Percentiles rank a stretch among this genome's conserved stretches.
These are phyloP conservation scores for Anseranas semipalmata DNA, from an alignment of 2,113 vertebrate species.

Conservation along the genomic window DNA sequence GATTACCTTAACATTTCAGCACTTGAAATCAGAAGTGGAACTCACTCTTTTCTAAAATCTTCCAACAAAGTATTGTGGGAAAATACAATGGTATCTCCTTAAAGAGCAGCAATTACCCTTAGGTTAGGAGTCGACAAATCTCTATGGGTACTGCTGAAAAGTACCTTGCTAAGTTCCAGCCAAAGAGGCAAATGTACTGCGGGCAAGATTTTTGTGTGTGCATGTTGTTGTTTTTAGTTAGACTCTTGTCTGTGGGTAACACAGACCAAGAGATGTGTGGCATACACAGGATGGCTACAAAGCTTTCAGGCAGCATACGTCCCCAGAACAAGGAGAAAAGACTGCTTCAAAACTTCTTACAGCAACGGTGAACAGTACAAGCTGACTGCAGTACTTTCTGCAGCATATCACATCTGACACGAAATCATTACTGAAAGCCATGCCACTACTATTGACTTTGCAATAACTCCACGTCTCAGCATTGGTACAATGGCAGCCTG, in stretches of 20 bases:
- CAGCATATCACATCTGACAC: background rate
- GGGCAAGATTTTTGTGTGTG: background rate
- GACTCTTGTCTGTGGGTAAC: background rate
- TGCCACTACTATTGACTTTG: slow-evolving; percentile 35
- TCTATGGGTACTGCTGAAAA: background rate
- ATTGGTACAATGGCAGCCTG: background rate
- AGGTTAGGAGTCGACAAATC: background rate
- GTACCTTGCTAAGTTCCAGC: background rate
- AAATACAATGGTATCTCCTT: background rate
- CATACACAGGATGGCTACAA: background rate
- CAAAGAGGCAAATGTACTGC: rapidly evolving
- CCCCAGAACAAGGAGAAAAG: background rate
- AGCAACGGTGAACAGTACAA: background rate
- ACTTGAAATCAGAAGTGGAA: background rate
- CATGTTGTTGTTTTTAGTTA: no score
- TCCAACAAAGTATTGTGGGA: background rate
- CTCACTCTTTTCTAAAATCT: background rate
- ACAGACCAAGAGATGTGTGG: rapidly evolving
- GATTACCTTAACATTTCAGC: background rate
- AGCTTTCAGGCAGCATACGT: background rate
- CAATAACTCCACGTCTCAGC: slow-evolving; percentile 39
- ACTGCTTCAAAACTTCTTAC: background rate
- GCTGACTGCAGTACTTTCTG: slow-evolving; percentile 13
- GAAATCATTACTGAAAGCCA: slow-evolving; percentile 19
- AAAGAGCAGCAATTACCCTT: background rate